Conservation (phyloP, 1,140 invertebrate genomes). For the Drosophila simulans region DNA sequence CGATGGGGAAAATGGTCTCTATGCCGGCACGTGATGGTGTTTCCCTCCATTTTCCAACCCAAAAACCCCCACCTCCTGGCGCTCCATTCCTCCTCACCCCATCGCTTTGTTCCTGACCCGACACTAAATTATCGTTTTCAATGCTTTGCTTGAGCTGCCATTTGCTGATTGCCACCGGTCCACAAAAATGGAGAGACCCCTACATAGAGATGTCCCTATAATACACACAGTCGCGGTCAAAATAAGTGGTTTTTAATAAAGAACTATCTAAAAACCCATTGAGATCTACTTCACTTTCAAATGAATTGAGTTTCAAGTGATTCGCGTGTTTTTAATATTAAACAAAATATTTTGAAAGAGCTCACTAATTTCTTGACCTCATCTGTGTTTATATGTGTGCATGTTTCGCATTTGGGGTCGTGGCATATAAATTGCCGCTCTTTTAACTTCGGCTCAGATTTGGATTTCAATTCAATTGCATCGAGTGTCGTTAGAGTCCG, state of each 20-base stretch:
- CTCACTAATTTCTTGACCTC: background rate
- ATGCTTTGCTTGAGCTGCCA: slow-evolving; percentile 39
- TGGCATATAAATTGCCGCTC: slow-evolving; percentile 22
- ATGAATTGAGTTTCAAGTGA: too few relatives aligned
- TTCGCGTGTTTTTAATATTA: too few relatives aligned
- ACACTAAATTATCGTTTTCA: slow-evolving; percentile 47
- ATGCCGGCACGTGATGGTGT: slow-evolving; percentile 30
- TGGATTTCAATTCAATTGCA: slow-evolving; percentile 49
- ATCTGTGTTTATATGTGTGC: background rate
- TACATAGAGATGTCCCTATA: slow-evolving; percentile 17
- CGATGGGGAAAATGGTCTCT: slow-evolving; percentile 23
- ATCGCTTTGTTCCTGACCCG: slow-evolving; percentile 16
- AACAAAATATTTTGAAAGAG: background rate
- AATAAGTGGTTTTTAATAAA: background rate
- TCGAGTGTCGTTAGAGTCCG: slow-evolving; percentile 6
- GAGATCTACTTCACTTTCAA: too few relatives aligned
- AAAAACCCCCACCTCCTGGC: background rate
- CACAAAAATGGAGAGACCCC: background rate
- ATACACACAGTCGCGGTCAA: background rate
- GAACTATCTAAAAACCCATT: background rate
- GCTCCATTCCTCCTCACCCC: background rate
- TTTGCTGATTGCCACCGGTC: slow-evolving; percentile 40
- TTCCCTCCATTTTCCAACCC: background rate
- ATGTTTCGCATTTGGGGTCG: background rate
- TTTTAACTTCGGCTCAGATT: slow-evolving; percentile 39